Evolutionary conservation across 2,797 vertebrate species (phyloP), one percentile per base, ranked within the genome.

Genomic region (Agapornis canus): DNA sequence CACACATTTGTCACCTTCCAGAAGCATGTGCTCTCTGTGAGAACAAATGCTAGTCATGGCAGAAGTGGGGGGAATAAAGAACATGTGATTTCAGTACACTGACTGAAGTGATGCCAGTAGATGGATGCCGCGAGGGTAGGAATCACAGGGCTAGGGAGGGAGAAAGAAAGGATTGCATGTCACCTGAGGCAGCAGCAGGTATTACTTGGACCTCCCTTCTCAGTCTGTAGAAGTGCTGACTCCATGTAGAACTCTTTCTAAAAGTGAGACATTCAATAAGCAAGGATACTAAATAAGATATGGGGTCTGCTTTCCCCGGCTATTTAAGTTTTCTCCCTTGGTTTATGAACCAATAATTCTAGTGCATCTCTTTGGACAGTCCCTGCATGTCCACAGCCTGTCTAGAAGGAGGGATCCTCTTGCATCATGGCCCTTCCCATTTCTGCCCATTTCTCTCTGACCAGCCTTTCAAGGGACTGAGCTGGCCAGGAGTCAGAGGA

Each of bases 401-500:
- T 21, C 48, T 71, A 29, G 73, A 56, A 71, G 45, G 25, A 71
- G 15, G 27, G 31, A 54, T 27, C 42, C 27, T 61, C 60, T 57
- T 25, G 21, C 27, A 45, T 15, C 27, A 5, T 45, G n/a, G 4
- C n/a, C 16, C 15, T 81, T 47, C 5, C 2, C 17, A 32, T 42
- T 25, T 25, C 25, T 61, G n/a, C 11, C 26, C 17, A 5, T 22
- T 37, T n/a, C 26, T 51, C 57, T 51, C 29, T 56, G 51, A 48
- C 2, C 5, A 57, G 23, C 5, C 4, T 76, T 87, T 69, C 0
- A 0, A 75, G 48, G 47, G 61, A 6, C 37, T 0, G 0, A 71
- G 6, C 42, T 61, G n/a, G 37, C 32, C 39, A 45, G 27, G 3
- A 69, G 40, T 25, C 49, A 43, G 66, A 1, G 6, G 56, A 64